A percentile compares a stretch with the other conserved stretches of the same genome.
Conservation (phyloP, 2,113 vertebrate species). For the Lichenostomus cassidix region DNA sequence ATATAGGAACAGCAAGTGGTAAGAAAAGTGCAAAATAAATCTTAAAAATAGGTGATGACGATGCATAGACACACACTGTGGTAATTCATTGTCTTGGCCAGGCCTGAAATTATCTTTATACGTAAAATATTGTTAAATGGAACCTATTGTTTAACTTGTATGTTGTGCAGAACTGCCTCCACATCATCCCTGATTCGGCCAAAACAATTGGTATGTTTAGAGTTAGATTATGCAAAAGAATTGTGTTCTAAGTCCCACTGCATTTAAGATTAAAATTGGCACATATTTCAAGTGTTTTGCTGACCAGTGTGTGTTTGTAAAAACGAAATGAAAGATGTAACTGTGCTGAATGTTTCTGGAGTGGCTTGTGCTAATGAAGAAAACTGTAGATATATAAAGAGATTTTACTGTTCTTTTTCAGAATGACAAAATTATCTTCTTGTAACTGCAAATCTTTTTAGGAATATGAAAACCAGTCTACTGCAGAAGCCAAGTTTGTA, state of each 20-base stretch:
- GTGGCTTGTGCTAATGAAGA: not conserved
- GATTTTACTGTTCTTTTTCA: not conserved
- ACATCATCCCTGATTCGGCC: not conserved
- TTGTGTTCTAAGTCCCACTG: not conserved
- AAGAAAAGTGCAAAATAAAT: not conserved
- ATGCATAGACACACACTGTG: not conserved
- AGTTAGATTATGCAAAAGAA: not conserved
- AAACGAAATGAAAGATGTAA: not conserved
- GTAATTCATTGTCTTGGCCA: not conserved
- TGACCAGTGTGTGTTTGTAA: not conserved
- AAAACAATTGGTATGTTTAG: not conserved
- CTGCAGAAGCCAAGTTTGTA: constrained; percentile 86
- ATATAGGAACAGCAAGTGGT: not conserved
- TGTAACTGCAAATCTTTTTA: constrained; percentile 40
- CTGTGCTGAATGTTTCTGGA: not conserved
- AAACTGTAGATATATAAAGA: not conserved
- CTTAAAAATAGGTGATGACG: not conserved
- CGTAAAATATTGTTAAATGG: not conserved
- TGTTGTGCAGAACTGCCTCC: not conserved
- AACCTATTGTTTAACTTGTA: not conserved
- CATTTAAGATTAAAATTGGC: not conserved
- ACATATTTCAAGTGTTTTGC: not conserved
- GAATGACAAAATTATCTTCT: not conserved
- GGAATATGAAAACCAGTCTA: constrained; percentile 92
- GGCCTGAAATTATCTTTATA: not conserved